Evolutionary conservation across 2,797 vertebrate species (phyloP).

Genomic region (Sebastes diploproa): DNA sequence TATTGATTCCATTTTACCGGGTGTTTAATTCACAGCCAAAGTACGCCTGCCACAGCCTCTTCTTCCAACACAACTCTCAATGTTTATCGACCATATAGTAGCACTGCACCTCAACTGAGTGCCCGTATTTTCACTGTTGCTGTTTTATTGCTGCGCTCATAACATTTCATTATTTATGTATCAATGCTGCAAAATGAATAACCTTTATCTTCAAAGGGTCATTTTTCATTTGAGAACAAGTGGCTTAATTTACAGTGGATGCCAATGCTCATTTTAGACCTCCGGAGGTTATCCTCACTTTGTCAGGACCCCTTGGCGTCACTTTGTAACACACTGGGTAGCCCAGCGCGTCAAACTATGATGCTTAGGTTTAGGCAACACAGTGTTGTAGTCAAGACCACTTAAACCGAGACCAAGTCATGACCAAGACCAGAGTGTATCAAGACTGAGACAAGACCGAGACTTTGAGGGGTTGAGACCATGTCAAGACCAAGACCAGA

Average conservation of each 20-base stretch:
- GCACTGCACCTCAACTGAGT: slow-evolving; percentile 23
- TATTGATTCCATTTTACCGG: slow-evolving; percentile 66
- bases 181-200: not conserved
- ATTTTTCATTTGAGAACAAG: slow-evolving; percentile 8
- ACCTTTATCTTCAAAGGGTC: not conserved
- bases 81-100: slow-evolving; percentile 60
- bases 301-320: not conserved
- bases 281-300: not conserved
- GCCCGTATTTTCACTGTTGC: slow-evolving; percentile 27
- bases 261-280: not conserved
- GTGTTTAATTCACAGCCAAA: slow-evolving; percentile 68
- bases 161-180: slow-evolving; percentile 24
- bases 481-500: too few species aligned
- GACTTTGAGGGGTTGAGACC: too few species aligned
- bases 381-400: too few species aligned
- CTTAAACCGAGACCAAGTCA: too few species aligned
- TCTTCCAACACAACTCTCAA: slow-evolving; percentile 54
- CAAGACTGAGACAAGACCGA: too few species aligned
- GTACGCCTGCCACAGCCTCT: slow-evolving; percentile 45
- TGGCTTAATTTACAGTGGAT: not conserved
- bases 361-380: not conserved
- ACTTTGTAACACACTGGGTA: not conserved
- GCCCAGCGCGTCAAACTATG: not conserved
- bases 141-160: slow-evolving; percentile 19
- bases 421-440: too few species aligned